Percentiles rank a stretch among this genome's conserved stretches.
Evolutionary conservation across 2,113 vertebrate genomes (phyloP).

Genomic region (Tiliqua scincoides): DNA sequence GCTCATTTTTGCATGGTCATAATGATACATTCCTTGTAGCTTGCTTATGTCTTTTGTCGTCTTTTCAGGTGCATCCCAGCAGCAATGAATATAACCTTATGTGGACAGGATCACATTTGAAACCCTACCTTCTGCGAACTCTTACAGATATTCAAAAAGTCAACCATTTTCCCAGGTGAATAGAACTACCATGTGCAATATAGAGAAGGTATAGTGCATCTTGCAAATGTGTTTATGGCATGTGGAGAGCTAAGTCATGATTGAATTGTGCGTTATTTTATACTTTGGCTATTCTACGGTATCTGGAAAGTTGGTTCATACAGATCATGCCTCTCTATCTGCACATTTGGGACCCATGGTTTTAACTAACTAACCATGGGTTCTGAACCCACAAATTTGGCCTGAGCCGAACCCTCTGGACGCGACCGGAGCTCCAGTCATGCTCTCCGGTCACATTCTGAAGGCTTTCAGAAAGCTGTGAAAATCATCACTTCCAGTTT

Average conservation of each 20-base stretch:
- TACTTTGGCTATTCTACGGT: too few relatives aligned
- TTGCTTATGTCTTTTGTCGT: constrained; percentile 31
- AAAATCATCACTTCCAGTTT: too few relatives aligned
- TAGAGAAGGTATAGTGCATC: neutral
- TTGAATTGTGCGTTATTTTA: neutral
- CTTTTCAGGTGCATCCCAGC: constrained; percentile 87
- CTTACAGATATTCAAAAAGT: constrained; percentile 96
- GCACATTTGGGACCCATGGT: too few relatives aligned
- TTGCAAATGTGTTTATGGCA: neutral
- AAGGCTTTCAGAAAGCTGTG: too few relatives aligned
- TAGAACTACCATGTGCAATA: neutral
- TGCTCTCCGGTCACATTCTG: too few relatives aligned
- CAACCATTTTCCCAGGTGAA: constrained; percentile 94
- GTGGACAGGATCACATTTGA: constrained; percentile 97
- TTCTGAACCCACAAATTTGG: too few relatives aligned
- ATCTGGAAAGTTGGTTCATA: neutral
- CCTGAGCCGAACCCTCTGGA: too few relatives aligned
- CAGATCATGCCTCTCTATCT: too few relatives aligned
- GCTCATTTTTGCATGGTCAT: neutral
- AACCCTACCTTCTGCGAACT: constrained; percentile 89
- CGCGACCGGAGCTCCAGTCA: too few relatives aligned
- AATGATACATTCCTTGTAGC: neutral
- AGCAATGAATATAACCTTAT: constrained; percentile 97
- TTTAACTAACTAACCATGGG: too few relatives aligned
- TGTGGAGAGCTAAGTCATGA: neutral